Base-by-base conservation (phyloP, 2,888 invertebrate genomes). In the Eupithecia subumbrata region DNA sequence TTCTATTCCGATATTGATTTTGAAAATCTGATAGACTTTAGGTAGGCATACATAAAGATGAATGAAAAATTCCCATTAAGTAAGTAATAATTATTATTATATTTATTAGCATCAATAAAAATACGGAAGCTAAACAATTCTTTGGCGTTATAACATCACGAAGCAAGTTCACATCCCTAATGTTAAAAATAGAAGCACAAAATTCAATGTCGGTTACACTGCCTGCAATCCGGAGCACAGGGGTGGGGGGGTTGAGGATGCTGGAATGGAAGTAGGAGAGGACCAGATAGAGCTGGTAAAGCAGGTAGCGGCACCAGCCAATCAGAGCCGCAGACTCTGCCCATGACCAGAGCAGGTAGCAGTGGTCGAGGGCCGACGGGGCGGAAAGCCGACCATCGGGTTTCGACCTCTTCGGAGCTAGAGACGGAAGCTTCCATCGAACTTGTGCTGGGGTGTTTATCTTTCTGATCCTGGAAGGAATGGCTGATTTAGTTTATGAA, bases 321-420 rank as follows among this genome's bases (percentile, higher is more conserved):
- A 40, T 95, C 95, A 0, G 95, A 94, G 0, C 95, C 95, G 71
- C 95, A 95, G 0, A 95, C 95, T n/a, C 95, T 84, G 5, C 95
- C 94, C 92, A 95, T 95, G 25, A 95, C 94, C 16, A 95, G 77
- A 0, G 95, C 94, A 0, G 95, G 94, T 12, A 95, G 83, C 60
- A 94, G 80, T 0, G 95, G 95, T n/a, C 94, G 88, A 0, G 92
- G 94, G 0, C 95, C 94, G 1, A 95, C 95, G 0, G 95, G 95
- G 8, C 95, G 87, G 82, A 95, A 95, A 0, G 95, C 95, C 0
- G 95, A 95, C 92, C 95, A 95, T 60, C 94, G 85, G 0, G 92
- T 84, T 76, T 90, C 90, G 0, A 86, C 83, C 78, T 92, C 93
- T 79, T 90, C 92, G 0, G 92, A 87, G 82, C 93, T 93, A 3